Evolutionary conservation across 2,113 vertebrate genomes (phyloP).

Genomic region (Semicossyphus pulcher): DNA sequence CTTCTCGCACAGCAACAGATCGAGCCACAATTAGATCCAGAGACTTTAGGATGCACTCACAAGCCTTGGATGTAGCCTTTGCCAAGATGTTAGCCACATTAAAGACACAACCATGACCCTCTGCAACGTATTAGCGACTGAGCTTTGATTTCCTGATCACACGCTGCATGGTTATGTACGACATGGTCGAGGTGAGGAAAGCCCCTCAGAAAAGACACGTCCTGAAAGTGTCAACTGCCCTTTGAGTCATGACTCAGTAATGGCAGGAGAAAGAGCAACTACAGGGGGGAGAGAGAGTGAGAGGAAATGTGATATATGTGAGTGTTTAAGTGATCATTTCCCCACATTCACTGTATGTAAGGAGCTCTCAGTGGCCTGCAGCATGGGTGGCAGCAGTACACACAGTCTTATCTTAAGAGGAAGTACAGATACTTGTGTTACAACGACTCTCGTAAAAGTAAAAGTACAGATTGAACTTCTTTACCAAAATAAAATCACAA

Average conservation of each 20-base stretch:
- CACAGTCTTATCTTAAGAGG: neutral
- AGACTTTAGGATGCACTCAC: constrained; percentile 42
- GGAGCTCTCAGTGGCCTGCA: constrained; percentile 10
- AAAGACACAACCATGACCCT: constrained; percentile 57
- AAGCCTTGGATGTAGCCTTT: constrained; percentile 7
- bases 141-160: constrained; percentile 69
- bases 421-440: neutral
- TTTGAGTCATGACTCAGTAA: constrained; percentile 30
- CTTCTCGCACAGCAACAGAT: constrained; percentile 51
- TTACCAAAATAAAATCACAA: too few relatives aligned
- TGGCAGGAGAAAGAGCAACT: constrained; percentile 18
- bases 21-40: constrained; percentile 75
- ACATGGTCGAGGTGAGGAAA: constrained; percentile 52
- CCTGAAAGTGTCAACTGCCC: constrained; percentile 32
- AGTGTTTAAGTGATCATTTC: constrained; percentile 18
- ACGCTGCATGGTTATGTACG: constrained; percentile 56
- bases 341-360: constrained; percentile 28
- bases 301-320: constrained; percentile 26
- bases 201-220: constrained; percentile 28
- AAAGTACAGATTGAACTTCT: too few relatives aligned
- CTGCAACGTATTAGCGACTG: constrained; percentile 63
- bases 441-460: too few relatives aligned
- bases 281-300: neutral
- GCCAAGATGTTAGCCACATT: constrained; percentile 71
- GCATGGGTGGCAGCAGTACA: neutral